Base-by-base conservation (phyloP, 2,797 vertebrate species). In the Podarcis siculus region DNA sequence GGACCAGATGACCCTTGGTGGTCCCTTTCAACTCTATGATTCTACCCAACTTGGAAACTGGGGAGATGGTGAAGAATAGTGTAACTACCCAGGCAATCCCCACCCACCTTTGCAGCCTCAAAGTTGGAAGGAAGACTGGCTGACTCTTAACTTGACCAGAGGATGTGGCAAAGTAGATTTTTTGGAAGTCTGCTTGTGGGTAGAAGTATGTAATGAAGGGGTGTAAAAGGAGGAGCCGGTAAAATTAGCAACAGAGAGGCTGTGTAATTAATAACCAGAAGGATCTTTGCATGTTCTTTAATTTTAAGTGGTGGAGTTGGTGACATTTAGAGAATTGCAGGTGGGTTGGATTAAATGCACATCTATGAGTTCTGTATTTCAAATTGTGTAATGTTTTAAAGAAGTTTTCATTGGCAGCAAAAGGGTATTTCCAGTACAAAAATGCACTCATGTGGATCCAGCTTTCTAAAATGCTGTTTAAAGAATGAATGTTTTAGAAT, bases 321-420 rank as follows among this genome's bases (percentile, higher is more conserved):
- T 87, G 58, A 61, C 58, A 72, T 87, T 55, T 87, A 80, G 72
- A 83, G 80, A 87, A 77, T 73, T 87, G 3, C 64, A 55, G 27
- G 25, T 23, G 55, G 80, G 23, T 32, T 77, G 72, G 69, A 87
- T 82, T 86, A 86, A 82, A 71, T n/a, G 17, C 8, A 39, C 19
- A 27, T 78, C 42, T 82, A 32, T 73, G 75, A 61, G 32, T 80
- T 78, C 66, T 72, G n/a, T n/a, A 58, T 77, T 86, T 89, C 73
- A 79, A 61, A 61, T 72, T n/a, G 37, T 78, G 49, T 77, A 83
- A 86, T 83, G 49, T 78, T 87, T 78, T 61, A 82, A 86, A 79
- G 32, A 69, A 61, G 30, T 64, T 30, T 89, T 71, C 66, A 35
- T 71, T 89, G 79, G 73, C 49, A 83, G 25, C 49, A 72, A 55